Evolutionary conservation across 2,113 vertebrate genomes (phyloP).

Genomic region (Lucifuga dentata): DNA sequence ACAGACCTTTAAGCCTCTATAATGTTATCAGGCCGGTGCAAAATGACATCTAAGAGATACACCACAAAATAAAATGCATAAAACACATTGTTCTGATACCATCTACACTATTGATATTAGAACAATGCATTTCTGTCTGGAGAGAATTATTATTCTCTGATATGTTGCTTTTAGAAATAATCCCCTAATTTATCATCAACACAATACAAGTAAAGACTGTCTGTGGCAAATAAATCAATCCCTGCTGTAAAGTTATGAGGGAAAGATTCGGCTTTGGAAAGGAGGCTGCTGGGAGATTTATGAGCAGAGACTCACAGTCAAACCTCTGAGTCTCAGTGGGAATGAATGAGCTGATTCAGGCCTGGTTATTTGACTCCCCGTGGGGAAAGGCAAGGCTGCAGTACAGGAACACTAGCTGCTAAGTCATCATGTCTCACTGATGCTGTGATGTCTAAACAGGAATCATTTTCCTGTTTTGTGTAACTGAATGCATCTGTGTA

Average conservation of each 20-base stretch:
- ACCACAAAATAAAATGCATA: too few species aligned
- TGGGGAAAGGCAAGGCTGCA: conserved; percentile 49
- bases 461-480: conserved; percentile 41
- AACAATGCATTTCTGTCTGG: too few species aligned
- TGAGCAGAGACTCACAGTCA: conserved; percentile 35
- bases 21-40: too few species aligned
- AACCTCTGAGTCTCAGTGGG: conserved; percentile 36
- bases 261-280: conserved; percentile 26
- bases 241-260: conserved; percentile 26
- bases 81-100: too few species aligned
- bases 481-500: too few species aligned
- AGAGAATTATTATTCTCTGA: background rate
- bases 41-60: too few species aligned
- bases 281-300: conserved; percentile 49
- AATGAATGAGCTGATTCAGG: conserved; percentile 68
- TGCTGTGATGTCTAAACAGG: conserved; percentile 35
- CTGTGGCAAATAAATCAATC: conserved; percentile 11
- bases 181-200: conserved; percentile 2
- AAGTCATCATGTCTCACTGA: conserved; percentile 47
- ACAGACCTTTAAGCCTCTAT: too few species aligned
- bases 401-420: conserved; percentile 28
- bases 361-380: conserved; percentile 37
- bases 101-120: too few species aligned
- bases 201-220: conserved; percentile 10
- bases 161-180: background rate